Evolutionary conservation across 2,888 invertebrate genomes (phyloP).

Genomic region (Drosophila borborema): DNA sequence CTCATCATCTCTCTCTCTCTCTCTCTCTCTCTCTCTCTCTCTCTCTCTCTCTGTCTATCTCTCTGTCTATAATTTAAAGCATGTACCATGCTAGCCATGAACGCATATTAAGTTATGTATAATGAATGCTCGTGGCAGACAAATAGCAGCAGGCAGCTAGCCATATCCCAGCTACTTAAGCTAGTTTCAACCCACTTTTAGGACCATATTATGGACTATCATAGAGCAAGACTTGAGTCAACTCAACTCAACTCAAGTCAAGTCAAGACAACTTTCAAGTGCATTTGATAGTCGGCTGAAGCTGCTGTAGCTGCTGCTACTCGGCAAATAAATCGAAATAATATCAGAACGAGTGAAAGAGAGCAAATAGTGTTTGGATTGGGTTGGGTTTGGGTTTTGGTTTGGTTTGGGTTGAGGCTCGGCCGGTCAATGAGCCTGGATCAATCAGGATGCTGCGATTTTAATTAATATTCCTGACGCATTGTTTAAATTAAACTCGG

Average conservation of each 20-base stretch:
- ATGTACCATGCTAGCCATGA: background rate
- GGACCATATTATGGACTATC: background rate
- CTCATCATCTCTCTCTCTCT: background rate
- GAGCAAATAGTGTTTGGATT: constrained; percentile 28
- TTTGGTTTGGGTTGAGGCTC: background rate
- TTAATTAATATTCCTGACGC: constrained; percentile 73
- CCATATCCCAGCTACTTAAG: background rate
- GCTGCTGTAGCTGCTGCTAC: constrained; percentile 14
- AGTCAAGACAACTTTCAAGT: background rate
- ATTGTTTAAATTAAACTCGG: constrained; percentile 75
- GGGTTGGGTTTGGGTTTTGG: background rate
- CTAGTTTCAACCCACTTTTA: background rate
- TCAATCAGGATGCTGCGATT: constrained; percentile 64
- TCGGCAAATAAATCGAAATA: constrained; percentile 28
- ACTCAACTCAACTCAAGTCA: background rate
- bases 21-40: too few species aligned
- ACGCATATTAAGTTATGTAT: constrained; percentile 1
- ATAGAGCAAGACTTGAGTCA: background rate
- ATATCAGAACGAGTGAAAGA: constrained; percentile 52
- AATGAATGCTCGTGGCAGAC: background rate
- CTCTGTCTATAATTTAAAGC: background rate
- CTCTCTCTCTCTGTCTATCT: too few species aligned
- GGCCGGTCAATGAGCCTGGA: constrained; percentile 37
- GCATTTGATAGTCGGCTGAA: background rate
- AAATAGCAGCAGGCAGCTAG: background rate